Evolutionary conservation across 2,797 vertebrate genomes (phyloP), one percentile per base, ranked within the genome.

Genomic region (Tragelaphus eurycerus): DNA sequence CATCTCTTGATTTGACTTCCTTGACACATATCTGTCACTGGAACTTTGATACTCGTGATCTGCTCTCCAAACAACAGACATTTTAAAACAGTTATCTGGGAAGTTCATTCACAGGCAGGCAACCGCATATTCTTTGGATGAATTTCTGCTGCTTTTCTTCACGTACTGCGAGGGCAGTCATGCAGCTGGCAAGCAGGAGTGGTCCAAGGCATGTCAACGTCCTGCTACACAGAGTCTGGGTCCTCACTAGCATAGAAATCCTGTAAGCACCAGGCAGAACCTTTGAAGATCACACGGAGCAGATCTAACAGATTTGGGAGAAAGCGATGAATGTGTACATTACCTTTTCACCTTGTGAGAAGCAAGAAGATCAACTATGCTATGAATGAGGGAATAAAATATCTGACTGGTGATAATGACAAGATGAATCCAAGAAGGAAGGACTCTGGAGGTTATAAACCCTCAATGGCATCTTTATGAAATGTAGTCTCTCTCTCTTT

Each of bases 321-420:
- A 27, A 27, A 8, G 16, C 0, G 1, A 9, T 4, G 4, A 14
- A 5, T 7, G 76, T 9, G 2, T 2, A 1, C 0, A 0, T 19
- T 19, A 1, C 4, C 25, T 88, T 50, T 52, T 34, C 14, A 2
- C 2, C 25, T n/a, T 31, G 34, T 50, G 87, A 48, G 57, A 31
- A 25, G 12, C 50, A 16, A 52, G 74, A 43, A 11, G 15, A 5
- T 7, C 21, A 14, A 16, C 50, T 6, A 0, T 0, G 11, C 14
- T 6, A 21, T 31, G 64, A 50, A 15, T 1, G 4, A 19, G 34
- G 43, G 15, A 50, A 27, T 60, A 25, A 52, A 7, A 17, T 13
- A 14, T 29, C 31, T 8, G 52, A 7, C 31, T 2, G 78, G 17
- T 11, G 17, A 14, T 0, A 2, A n/a, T 14, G 16, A 19, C 2